Evolutionary conservation across 1,140 invertebrate genomes (phyloP).

Genomic region (Trichonephila clavata): DNA sequence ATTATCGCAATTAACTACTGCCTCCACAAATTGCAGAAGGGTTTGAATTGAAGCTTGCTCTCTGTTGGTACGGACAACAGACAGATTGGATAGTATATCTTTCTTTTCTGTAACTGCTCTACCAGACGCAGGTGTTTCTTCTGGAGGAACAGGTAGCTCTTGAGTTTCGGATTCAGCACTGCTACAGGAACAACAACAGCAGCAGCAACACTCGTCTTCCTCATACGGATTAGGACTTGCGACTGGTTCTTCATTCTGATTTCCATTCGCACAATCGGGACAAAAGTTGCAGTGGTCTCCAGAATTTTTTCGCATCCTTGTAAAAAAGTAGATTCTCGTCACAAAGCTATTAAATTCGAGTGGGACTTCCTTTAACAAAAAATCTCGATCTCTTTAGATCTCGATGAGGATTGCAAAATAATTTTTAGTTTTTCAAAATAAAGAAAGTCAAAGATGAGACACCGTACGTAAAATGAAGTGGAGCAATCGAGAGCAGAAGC

Average conservation of each 20-base stretch:
- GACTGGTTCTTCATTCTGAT: neutral
- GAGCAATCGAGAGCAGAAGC: neutral
- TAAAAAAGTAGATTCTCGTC: no score
- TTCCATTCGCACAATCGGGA: conserved; percentile 37
- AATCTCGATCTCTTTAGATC: neutral
- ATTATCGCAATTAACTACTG: neutral
- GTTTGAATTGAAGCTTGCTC: conserved; percentile 43
- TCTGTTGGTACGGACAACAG: conserved; percentile 16
- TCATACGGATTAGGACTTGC: neutral
- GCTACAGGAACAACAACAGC: conserved; percentile 39
- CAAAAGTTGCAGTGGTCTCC: neutral
- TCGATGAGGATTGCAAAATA: neutral
- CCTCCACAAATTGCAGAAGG: conserved; percentile 53
- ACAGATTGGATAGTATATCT: conserved; percentile 15
- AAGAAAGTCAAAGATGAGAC: neutral
- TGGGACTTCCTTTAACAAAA: neutral
- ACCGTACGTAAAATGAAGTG: neutral
- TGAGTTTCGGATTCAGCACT: conserved; percentile 3
- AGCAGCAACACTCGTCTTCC: conserved; percentile 25
- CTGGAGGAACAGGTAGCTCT: neutral
- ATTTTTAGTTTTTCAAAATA: neutral
- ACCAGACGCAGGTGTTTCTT: neutral
- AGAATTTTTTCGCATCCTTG: conserved; percentile 37
- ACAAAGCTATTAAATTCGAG: no score
- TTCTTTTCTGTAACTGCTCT: neutral